phyloP scores from a whole-genome alignment of 2,113 vertebrate genomes.

The Heterochromis multidens region DNA sequence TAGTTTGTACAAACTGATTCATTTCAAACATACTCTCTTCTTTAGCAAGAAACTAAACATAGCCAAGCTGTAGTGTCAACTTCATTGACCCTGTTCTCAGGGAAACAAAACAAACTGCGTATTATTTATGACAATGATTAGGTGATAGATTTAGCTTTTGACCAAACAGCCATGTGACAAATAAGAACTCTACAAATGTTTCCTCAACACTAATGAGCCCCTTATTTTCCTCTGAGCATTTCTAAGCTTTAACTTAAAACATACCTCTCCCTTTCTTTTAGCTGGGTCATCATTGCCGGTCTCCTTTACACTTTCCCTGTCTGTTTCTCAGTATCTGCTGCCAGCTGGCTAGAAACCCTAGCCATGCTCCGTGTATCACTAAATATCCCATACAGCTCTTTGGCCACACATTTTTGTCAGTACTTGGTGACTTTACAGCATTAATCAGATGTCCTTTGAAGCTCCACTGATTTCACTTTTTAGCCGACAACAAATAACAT shows the following conservation, averaged over 20 bases:
- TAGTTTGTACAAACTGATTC: neutral
- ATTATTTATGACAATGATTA: neutral
- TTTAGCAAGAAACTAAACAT: neutral
- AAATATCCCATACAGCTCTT: constrained; percentile 68
- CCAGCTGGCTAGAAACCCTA: constrained; percentile 52
- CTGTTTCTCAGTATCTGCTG: constrained; percentile 10
- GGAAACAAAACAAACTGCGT: neutral
- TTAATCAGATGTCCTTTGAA: constrained; percentile 85
- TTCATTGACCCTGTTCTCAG: neutral
- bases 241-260: constrained; percentile 35
- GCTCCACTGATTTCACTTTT: constrained; percentile 80
- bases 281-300: constrained; percentile 1
- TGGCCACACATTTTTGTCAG: constrained; percentile 45
- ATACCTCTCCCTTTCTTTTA: constrained; percentile 8
- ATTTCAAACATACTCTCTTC: neutral
- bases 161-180: neutral
- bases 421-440: constrained; percentile 78
- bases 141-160: neutral
- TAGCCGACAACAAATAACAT: constrained; percentile 80
- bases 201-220: constrained; percentile 28
- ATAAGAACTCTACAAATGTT: neutral
- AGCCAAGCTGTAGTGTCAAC: neutral
- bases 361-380: constrained; percentile 26
- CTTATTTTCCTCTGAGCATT: constrained; percentile 12
- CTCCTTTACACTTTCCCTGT: constrained; percentile 7